Evolutionary conservation across 1,140 invertebrate species (phyloP), one percentile per base, ranked within the genome.

Genomic region (Wasmannia auropunctata): DNA sequence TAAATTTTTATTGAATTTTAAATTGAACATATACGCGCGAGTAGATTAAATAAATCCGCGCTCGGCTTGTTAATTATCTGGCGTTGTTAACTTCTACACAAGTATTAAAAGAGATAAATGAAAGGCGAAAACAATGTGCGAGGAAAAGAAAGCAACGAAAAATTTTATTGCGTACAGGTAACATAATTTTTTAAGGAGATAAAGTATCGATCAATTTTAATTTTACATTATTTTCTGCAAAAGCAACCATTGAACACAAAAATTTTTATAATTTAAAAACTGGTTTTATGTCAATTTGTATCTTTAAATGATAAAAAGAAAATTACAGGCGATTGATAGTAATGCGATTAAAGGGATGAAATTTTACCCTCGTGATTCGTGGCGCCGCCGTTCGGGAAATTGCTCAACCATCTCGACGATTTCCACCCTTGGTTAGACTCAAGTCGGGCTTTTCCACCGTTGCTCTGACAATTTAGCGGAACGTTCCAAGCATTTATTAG

Each of bases 1-100:
- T 80, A 54, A 80, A 80, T 80, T 80, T 80, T 70, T 80, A 80
- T 70, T n/a, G 63, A 80, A 80, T 80, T 80, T 80, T 70, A 70
- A 80, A 80, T 80, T 80, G 19, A 69, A 70, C 63, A 14, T 16
- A 70, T 58, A n/a, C 40, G 28, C n/a, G 56, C n/a, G n/a, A n/a
- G 40, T 54, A 31, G 22, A 80, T 54, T 70, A 80, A 37, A 70
- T 54, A 80, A 80, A 80, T 80, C 46, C 46, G 34, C 28, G 11
- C 10, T 46, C 37, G 16, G 14, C 34, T 54, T 40, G 63, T 31
- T 80, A 70, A 58, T 40, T 37, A 49, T 22, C 37, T 46, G 25
- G 0, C 11, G 31, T 79, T 28, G 63, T 40, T 54, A 54, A 40
- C 10, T 65, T 49, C n/a, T 37, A 14, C 43, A 51, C 11, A 56